Conservation (phyloP, 2,888 invertebrate species). For the Fissipunctia ypsillon region DNA sequence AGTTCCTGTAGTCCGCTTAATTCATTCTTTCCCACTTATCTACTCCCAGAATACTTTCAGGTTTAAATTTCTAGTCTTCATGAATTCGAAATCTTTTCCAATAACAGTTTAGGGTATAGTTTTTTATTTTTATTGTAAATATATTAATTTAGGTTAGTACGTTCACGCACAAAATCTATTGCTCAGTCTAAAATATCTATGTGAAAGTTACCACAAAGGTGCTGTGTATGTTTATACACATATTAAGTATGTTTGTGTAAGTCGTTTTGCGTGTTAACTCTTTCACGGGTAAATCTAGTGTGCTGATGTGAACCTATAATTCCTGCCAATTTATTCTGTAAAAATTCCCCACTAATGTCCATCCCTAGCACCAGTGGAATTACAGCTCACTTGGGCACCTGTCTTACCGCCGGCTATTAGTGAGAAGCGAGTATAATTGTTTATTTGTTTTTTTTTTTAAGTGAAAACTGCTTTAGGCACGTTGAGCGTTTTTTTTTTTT, state of each 20-base stretch:
- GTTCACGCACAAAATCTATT: conserved; percentile 39
- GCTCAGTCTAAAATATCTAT: conserved; percentile 20
- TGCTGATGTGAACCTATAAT: conserved; percentile 5
- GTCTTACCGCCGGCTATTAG: too few relatives aligned
- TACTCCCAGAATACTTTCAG: background rate
- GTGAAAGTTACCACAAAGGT: background rate
- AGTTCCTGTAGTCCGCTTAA: too few relatives aligned
- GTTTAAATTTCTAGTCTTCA: background rate
- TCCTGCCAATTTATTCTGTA: background rate
- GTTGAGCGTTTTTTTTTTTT: too few relatives aligned
- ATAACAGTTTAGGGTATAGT: background rate
- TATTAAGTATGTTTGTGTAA: background rate
- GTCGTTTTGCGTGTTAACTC: background rate
- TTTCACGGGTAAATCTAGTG: background rate
- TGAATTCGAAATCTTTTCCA: background rate
- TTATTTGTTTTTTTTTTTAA: too few relatives aligned
- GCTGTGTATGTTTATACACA: background rate
- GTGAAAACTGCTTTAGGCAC: too few relatives aligned
- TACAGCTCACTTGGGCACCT: too few relatives aligned
- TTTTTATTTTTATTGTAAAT: background rate
- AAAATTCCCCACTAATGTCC: background rate
- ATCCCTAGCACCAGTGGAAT: background rate
- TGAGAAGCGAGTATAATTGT: background rate
- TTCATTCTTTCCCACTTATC: too few relatives aligned
- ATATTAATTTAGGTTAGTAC: conserved; percentile 10